phyloP scores from a whole-genome alignment of 2,113 vertebrate species.

The Sprattus sprattus region DNA sequence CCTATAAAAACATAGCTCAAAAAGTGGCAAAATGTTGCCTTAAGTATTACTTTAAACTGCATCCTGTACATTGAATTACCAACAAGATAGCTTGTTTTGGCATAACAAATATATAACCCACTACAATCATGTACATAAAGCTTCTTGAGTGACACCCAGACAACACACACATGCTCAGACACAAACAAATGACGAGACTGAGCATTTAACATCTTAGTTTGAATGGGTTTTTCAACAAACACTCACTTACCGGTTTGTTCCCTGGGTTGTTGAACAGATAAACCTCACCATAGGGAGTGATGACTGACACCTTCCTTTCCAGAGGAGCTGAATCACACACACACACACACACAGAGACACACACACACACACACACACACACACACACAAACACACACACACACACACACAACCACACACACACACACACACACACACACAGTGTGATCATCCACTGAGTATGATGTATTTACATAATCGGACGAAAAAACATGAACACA shows the following conservation, averaged over 20 bases:
- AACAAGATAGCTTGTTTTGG: no score
- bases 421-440: neutral
- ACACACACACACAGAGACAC: conserved; percentile 25
- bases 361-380: neutral
- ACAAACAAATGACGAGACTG: neutral
- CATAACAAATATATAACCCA: neutral
- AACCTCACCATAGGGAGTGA: conserved; percentile 87
- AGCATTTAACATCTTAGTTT: neutral
- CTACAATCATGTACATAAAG: no score
- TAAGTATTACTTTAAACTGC: no score
- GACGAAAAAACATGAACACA: neutral
- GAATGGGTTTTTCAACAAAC: neutral
- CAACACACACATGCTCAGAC: neutral
- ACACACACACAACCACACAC: conserved; percentile 22
- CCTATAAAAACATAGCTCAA: no score
- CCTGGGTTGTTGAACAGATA: conserved; percentile 77
- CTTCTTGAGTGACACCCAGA: no score
- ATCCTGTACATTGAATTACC: no score
- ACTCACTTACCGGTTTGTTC: conserved; percentile 72
- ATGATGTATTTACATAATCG: neutral
- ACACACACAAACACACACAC: conserved; percentile 39
- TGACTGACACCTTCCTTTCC: conserved; percentile 67
- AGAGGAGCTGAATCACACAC: conserved; percentile 52
- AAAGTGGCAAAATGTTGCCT: neutral
- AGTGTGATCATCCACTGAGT: neutral